Conservation (phyloP, 2,113 vertebrate species). For the Cinclus cinclus region DNA sequence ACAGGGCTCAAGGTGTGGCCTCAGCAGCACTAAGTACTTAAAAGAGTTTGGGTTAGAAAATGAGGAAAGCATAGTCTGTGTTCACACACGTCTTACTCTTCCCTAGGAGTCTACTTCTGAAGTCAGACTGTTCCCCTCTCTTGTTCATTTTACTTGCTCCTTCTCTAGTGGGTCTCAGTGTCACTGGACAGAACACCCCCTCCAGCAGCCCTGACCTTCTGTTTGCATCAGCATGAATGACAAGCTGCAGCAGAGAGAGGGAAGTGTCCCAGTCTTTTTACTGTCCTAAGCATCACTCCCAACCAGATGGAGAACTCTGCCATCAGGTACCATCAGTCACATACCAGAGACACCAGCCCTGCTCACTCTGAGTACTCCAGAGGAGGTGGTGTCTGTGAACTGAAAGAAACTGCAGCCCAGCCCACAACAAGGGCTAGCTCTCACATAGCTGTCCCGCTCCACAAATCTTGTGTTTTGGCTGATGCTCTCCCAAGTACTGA, state of each 20-base stretch:
- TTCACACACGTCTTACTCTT: background rate
- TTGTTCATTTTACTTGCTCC: background rate
- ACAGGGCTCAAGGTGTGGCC: accelerated
- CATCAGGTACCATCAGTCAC: background rate
- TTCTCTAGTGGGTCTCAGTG: background rate
- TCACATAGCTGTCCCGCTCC: accelerated
- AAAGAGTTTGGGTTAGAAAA: background rate
- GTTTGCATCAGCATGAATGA: accelerated
- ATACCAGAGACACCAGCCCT: background rate
- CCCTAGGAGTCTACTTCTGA: background rate
- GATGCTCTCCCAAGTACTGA: background rate
- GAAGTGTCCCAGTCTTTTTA: background rate
- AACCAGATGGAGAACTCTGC: background rate
- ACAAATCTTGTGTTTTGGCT: background rate
- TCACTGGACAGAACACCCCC: background rate
- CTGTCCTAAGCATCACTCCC: background rate
- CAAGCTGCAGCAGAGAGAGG: background rate
- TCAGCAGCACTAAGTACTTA: background rate
- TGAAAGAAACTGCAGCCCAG: background rate
- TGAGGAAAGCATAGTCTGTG: accelerated
- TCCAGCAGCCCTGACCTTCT: background rate
- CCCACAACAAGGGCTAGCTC: background rate
- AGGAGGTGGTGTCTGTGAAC: background rate
- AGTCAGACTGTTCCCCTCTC: background rate
- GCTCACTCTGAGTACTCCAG: background rate